A percentile compares a stretch with the other conserved stretches of the same genome.
Conservation (phyloP, 2,113 vertebrate genomes). For the Plotosus lineatus region DNA sequence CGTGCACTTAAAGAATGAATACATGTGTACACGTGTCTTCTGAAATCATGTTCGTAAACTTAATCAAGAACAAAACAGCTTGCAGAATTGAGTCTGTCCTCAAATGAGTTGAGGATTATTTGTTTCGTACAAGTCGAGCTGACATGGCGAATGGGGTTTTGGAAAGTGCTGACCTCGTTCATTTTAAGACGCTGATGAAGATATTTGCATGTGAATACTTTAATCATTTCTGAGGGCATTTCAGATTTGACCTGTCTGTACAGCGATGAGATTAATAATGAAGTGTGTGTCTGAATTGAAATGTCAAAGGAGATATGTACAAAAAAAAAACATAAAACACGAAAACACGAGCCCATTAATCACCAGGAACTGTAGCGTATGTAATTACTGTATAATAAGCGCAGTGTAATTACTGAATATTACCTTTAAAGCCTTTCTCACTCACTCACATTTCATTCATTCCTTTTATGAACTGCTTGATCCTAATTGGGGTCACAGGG, state of each 20-base stretch:
- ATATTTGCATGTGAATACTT: constrained; percentile 70
- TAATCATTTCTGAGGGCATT: constrained; percentile 62
- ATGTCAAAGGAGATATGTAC: neutral
- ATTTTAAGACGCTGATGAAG: constrained; percentile 65
- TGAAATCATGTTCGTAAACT: constrained; percentile 37
- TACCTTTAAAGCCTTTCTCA: too few relatives aligned
- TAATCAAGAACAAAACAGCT: neutral
- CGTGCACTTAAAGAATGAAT: neutral
- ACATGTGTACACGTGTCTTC: constrained; percentile 35
- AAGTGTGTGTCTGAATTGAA: neutral
- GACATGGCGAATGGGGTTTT: constrained; percentile 60
- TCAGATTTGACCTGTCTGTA: constrained; percentile 67
- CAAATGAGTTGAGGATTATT: constrained; percentile 64
- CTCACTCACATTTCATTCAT: too few relatives aligned
- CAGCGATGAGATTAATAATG: constrained; percentile 41
- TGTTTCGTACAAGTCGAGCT: constrained; percentile 25
- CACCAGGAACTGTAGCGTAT: too few relatives aligned
- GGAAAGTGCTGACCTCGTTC: constrained; percentile 51
- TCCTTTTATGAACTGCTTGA: too few relatives aligned
- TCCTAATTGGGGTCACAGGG: too few relatives aligned
- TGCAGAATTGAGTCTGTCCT: constrained; percentile 46
- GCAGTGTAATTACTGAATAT: too few relatives aligned
- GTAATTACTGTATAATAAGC: too few relatives aligned
- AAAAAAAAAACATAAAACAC: too few relatives aligned
- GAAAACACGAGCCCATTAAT: too few relatives aligned